Evolutionary conservation across 1,140 invertebrate species (phyloP).

Genomic region (Cydia strobilella): DNA sequence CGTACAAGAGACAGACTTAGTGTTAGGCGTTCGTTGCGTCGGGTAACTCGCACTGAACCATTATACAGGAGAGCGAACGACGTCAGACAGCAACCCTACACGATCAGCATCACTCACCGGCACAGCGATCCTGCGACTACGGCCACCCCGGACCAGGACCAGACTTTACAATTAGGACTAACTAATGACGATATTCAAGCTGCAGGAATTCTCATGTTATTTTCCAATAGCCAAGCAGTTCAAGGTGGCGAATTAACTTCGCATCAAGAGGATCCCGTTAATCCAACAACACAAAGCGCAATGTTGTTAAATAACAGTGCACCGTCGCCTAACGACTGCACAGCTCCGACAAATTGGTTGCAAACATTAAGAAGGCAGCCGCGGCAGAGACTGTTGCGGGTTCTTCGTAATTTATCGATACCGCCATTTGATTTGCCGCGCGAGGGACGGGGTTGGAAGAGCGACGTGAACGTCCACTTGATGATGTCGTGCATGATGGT

Average conservation of each 20-base stretch:
- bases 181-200: conserved; percentile 22
- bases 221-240: not conserved
- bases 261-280: not conserved
- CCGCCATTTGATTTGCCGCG: not conserved
- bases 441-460: not conserved
- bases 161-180: not conserved
- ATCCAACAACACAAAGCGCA: conserved; percentile 1
- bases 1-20: not conserved
- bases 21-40: not conserved
- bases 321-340: not conserved
- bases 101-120: not conserved
- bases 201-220: conserved; percentile 20
- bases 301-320: not conserved
- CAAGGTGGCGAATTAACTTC: not conserved
- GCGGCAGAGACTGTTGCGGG: conserved; percentile 11
- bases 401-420: not conserved
- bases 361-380: not conserved
- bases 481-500: conserved; percentile 29
- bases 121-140: not conserved
- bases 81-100: conserved; percentile 18
- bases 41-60: conserved; percentile 11
- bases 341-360: conserved; percentile 8
- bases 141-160: not conserved
- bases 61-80: conserved; percentile 6
- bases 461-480: conserved; percentile 2